These are phyloP conservation scores for Drosophila orosa DNA, from an alignment of 1,140 invertebrate species.

Conservation along the genomic window DNA sequence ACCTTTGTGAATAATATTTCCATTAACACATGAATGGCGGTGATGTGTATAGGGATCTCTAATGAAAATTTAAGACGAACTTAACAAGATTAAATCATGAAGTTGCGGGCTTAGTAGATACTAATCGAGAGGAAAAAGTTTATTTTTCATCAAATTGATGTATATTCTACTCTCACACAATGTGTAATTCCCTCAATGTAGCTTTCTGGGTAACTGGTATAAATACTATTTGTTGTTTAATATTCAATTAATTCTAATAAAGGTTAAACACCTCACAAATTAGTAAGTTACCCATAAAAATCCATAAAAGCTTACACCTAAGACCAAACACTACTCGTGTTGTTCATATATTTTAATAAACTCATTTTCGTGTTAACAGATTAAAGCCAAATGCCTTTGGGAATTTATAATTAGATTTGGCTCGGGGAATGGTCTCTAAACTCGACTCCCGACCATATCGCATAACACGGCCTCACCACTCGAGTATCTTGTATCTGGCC, in stretches of 20 bases:
- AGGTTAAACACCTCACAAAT: not conserved
- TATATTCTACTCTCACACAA: too few species aligned
- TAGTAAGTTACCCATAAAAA: constrained; percentile 1
- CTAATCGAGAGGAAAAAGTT: too few species aligned
- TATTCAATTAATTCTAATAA: not conserved
- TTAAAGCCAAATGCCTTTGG: constrained; percentile 9
- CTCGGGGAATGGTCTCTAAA: constrained; percentile 1
- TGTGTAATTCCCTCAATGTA: too few species aligned
- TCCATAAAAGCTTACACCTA: not conserved
- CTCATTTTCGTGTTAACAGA: constrained; percentile 1
- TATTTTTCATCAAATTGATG: too few species aligned
- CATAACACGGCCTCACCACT: constrained; percentile 9
- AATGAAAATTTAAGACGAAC: constrained; percentile 15
- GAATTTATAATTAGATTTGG: constrained; percentile 33
- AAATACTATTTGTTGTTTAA: not conserved
- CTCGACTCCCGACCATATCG: constrained; percentile 25
- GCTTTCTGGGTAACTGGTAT: not conserved
- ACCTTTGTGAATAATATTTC: constrained; percentile 45
- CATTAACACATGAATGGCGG: constrained; percentile 40
- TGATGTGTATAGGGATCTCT: constrained; percentile 9
- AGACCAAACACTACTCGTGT: constrained; percentile 3
- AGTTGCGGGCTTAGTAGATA: not conserved
- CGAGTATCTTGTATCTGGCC: constrained; percentile 53
- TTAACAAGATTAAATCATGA: not conserved
- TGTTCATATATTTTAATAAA: constrained; percentile 10